phyloP scores from a whole-genome alignment of 2,113 vertebrate species.

The Heterotilapia buettikoferi region DNA sequence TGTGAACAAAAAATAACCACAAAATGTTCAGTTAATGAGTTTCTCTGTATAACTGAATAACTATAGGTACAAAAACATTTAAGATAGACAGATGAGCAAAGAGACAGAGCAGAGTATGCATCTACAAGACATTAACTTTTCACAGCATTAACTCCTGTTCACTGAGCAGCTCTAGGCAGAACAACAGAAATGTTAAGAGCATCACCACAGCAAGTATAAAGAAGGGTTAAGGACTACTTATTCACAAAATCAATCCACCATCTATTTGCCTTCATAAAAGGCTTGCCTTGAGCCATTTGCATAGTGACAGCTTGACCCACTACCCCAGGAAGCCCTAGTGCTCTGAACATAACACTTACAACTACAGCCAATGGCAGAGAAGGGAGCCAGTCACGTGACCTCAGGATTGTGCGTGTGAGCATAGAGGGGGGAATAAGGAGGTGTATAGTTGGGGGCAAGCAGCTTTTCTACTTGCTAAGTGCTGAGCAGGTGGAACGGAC shows the following conservation, averaged over 20 bases:
- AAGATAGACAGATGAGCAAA: not conserved
- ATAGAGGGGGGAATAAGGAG: not conserved
- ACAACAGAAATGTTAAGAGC: not conserved
- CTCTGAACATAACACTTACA: not conserved
- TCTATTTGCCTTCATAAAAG: not conserved
- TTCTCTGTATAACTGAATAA: not conserved
- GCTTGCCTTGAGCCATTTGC: not conserved
- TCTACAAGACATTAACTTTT: not conserved
- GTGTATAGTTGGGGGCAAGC: constrained; percentile 25
- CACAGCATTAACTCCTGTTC: not conserved
- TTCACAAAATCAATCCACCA: not conserved
- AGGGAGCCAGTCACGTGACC: constrained; percentile 37
- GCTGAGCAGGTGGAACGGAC: constrained; percentile 67
- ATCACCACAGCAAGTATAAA: not conserved
- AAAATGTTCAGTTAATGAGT: not conserved
- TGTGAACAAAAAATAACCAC: not conserved
- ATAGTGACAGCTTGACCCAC: not conserved
- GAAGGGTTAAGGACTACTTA: not conserved
- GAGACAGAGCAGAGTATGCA: not conserved
- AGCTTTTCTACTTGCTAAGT: constrained; percentile 62
- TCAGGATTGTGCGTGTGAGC: not conserved
- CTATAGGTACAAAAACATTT: not conserved
- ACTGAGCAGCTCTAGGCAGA: not conserved
- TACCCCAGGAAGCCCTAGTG: not conserved
- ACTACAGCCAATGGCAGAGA: not conserved